These are phyloP conservation scores for Meloidogyne hapla DNA, from an alignment of 1,140 invertebrate species.

Conservation along the genomic window DNA sequence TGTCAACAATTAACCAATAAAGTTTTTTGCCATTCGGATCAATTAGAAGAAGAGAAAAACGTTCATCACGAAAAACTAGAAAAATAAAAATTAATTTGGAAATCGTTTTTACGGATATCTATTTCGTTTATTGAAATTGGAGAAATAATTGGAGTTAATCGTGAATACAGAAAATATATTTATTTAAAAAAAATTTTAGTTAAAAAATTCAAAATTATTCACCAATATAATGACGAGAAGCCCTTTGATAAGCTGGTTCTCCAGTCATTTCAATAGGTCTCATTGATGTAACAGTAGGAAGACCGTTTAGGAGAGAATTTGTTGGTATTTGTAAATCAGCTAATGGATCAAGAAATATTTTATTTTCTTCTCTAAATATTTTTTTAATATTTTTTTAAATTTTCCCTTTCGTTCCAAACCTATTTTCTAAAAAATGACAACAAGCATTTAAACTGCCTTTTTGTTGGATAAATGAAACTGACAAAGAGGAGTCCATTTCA, in stretches of 20 bases:
- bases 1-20: slow-evolving; percentile 55
- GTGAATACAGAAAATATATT: too few relatives aligned
- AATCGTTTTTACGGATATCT: too few relatives aligned
- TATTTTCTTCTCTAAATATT: slow-evolving; percentile 34
- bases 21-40: slow-evolving; percentile 47
- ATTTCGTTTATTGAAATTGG: too few relatives aligned
- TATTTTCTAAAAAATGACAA: slow-evolving; percentile 30
- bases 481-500: slow-evolving; percentile 45
- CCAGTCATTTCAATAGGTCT: slow-evolving; percentile 34
- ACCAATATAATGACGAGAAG: slow-evolving; percentile 56
- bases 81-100: too few relatives aligned
- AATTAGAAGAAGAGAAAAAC: slow-evolving; percentile 54
- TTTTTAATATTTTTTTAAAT: too few relatives aligned
- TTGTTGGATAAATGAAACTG: slow-evolving; percentile 38
- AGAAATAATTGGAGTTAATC: too few relatives aligned
- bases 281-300: slow-evolving; percentile 51
- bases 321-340: slow-evolving; percentile 46
- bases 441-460: slow-evolving; percentile 34
- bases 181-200: slow-evolving; percentile 24
- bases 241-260: slow-evolving; percentile 51
- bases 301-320: slow-evolving; percentile 26
- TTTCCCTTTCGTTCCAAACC: neutral
- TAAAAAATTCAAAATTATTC: slow-evolving; percentile 13
- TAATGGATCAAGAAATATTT: slow-evolving; percentile 53
- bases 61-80: slow-evolving; percentile 56